phyloP scores from a whole-genome alignment of 2,888 invertebrate species.

The Mesorhabditis spiculigera region DNA sequence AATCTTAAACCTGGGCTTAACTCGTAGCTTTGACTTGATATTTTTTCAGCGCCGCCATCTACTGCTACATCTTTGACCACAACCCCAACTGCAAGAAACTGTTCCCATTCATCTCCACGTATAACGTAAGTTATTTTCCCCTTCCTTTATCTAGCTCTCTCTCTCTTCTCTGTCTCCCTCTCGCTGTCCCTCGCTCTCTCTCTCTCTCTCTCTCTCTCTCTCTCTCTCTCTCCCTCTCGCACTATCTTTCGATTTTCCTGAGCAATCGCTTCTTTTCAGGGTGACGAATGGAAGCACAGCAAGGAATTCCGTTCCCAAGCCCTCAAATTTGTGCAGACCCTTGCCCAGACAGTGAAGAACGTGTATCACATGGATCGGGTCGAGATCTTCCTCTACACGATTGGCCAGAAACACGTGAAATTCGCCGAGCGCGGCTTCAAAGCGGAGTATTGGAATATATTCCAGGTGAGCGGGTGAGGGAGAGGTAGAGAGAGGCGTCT shows the following conservation, averaged over 20 bases:
- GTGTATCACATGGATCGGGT: constrained; percentile 49
- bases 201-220: no score
- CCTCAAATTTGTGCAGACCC: constrained; percentile 32
- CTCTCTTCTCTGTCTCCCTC: no score
- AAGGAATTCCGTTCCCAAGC: constrained; percentile 43
- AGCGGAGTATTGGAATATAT: constrained; percentile 52
- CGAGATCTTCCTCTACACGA: no score
- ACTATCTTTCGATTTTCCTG: no score
- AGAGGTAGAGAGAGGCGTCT: not conserved
- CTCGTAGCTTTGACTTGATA: no score
- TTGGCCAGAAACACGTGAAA: no score
- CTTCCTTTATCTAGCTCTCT: no score
- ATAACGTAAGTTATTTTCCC: constrained; percentile 14
- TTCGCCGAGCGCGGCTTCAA: constrained; percentile 48
- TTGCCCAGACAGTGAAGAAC: constrained; percentile 51
- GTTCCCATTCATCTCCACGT: constrained; percentile 43
- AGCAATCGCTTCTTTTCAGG: constrained; percentile 5
- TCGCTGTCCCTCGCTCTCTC: no score
- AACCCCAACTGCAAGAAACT: constrained; percentile 50
- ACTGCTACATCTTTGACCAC: constrained; percentile 50
- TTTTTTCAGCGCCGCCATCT: constrained; percentile 36
- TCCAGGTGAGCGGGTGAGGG: constrained; percentile 32
- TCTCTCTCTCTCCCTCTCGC: no score
- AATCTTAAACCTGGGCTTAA: no score
- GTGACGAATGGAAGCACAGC: constrained; percentile 43